Percentiles rank a stretch among this genome's conserved stretches.
phyloP scores from a whole-genome alignment of 2,113 vertebrate species.

The Daubentonia madagascariensis region DNA sequence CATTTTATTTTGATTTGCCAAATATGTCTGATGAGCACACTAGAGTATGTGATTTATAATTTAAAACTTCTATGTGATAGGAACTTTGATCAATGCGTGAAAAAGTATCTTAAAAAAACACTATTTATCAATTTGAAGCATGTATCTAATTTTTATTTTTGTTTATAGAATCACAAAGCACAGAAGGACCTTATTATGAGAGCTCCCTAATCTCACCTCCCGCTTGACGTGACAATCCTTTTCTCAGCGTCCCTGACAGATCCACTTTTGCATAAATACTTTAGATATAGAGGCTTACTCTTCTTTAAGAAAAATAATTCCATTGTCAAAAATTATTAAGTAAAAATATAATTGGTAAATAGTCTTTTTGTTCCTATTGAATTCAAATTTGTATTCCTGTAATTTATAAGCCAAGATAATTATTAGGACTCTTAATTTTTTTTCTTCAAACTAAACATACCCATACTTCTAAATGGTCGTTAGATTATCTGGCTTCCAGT shows the following conservation, averaged over 20 bases:
- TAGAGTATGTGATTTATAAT: background rate
- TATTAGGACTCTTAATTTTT: background rate
- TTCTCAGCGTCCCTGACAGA: background rate
- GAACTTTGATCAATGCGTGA: background rate
- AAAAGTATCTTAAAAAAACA: background rate
- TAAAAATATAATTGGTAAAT: background rate
- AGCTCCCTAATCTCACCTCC: background rate
- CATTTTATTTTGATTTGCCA: background rate
- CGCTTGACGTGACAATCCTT: background rate
- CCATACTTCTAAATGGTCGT: background rate
- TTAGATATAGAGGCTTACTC: background rate
- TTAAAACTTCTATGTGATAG: background rate
- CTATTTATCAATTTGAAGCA: background rate
- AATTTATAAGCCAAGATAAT: background rate
- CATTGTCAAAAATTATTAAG: background rate
- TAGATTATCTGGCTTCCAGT: background rate
- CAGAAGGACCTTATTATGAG: background rate
- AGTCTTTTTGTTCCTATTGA: background rate
- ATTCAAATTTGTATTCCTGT: background rate
- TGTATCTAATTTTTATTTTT: background rate
- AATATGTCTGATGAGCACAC: too few relatives aligned
- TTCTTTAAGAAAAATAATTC: background rate
- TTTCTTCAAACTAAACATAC: background rate
- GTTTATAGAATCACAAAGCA: background rate
- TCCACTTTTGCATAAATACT: background rate